Evolutionary conservation across 2,113 vertebrate species (phyloP).

Genomic region (Periophthalmodon schlosseri): DNA sequence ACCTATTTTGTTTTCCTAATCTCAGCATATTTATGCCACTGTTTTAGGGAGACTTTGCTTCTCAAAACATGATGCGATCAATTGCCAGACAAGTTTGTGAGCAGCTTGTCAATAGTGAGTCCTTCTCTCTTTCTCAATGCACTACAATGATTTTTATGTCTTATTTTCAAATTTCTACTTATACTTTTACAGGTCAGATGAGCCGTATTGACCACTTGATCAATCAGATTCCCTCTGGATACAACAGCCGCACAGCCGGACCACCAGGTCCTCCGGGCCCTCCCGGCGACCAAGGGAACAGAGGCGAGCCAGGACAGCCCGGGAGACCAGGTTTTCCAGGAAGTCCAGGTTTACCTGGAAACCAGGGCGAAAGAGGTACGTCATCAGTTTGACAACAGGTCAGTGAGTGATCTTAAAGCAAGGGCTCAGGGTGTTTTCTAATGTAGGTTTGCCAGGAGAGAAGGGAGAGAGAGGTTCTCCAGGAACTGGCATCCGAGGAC

Average conservation of each 20-base stretch:
- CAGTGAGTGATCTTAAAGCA: not conserved
- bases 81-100: constrained; percentile 99
- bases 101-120: constrained; percentile 93
- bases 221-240: constrained; percentile 96
- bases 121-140: not conserved
- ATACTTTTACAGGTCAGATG: constrained; percentile 87
- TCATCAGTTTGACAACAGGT: not conserved
- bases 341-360: constrained; percentile 87
- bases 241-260: constrained; percentile 89
- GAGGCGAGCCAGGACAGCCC: constrained; percentile 89
- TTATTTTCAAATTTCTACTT: not conserved
- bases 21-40: constrained; percentile 33
- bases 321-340: constrained; percentile 92
- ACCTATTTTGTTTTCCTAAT: not conserved
- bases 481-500: constrained; percentile 85
- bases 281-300: constrained; percentile 82
- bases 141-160: not conserved
- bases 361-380: constrained; percentile 90
- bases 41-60: constrained; percentile 91
- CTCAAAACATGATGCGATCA: constrained; percentile 97
- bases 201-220: constrained; percentile 91
- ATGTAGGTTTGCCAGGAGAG: constrained; percentile 88
- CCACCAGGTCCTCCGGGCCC: constrained; percentile 89
- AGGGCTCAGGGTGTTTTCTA: not conserved
- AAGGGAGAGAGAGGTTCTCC: constrained; percentile 89